Base-by-base conservation (phyloP, 1,140 invertebrate genomes). In the Macrostomum lignano region DNA sequence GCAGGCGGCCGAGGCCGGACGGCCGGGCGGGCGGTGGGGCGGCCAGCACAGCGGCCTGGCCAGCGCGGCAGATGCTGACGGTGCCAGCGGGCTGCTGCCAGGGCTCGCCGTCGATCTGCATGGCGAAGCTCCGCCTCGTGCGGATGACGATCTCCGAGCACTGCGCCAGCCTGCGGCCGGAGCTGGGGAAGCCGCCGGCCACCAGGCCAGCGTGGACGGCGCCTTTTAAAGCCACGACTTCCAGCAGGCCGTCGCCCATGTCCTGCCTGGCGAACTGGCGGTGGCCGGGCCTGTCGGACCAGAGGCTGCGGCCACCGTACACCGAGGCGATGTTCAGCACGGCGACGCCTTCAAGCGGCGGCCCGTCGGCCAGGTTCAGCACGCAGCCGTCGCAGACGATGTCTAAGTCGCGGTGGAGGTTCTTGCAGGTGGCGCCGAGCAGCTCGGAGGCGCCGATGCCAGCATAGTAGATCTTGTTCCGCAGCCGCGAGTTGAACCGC, bases 181-280 rank as follows among this genome's bases (percentile, higher is more conserved):
- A 75, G 15, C 69, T 71, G 31, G 74, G 59, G 10, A 82, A 61
- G 23, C 82, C 82, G 28, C 79, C 84, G 46, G 78, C 68, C 1
- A 93, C 81, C 63, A 88, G 78, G 7, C 81, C 82, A 70, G 86
- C 84, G 47, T 91, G 82, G 38, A 93, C 64, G 49, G 78, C 84
- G 48, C 81, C 84, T 53, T 91, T 81, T 36, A 91, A 58, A 1
- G 82, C 82, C 36, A 91, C 82, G 0, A 91, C 81, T 61, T 93
- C 82, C 46, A 93, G 88, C 26, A 82, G 54, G 45, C 72, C 72
- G 54, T 93, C 82, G 1, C 82, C 82, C 46, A 91, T 79, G 63
- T 91, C n/a, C n/a, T n/a, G n/a, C n/a, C n/a, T n/a, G 19, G 49
- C 49, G 11, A 35, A 37, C 3, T 24, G 13, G 19, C 53, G 43